A percentile compares a stretch with the other conserved stretches of the same genome.
Evolutionary conservation across 2,888 invertebrate genomes (phyloP).

Genomic region (Dysmachus trigonus): DNA sequence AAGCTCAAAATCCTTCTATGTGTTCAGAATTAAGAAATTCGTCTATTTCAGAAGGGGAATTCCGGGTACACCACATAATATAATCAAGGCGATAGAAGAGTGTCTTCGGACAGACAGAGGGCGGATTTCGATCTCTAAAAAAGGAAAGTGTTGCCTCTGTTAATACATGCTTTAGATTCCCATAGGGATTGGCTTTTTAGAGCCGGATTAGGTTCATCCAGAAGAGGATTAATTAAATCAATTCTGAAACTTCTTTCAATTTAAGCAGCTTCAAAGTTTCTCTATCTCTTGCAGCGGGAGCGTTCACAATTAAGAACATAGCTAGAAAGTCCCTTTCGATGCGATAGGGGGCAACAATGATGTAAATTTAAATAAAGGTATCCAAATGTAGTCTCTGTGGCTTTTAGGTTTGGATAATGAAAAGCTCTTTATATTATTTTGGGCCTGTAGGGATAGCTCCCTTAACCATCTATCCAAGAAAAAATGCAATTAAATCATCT

Average conservation of each 20-base stretch:
- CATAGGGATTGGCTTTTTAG: background rate
- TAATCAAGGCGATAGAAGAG: background rate
- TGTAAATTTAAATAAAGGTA: background rate
- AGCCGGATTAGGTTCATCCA: background rate
- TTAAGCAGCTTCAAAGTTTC: background rate
- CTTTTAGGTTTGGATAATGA: background rate
- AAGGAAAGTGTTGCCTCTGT: background rate
- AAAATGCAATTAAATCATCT: no score
- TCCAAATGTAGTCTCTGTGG: background rate
- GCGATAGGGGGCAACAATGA: background rate
- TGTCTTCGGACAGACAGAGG: background rate
- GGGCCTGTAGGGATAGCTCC: no score
- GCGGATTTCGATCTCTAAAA: background rate
- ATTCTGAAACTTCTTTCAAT: background rate
- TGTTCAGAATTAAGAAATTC: constrained; percentile 20
- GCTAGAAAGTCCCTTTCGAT: background rate
- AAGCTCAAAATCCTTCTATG: background rate
- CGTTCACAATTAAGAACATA: background rate
- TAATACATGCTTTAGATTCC: background rate
- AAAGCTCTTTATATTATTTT: no score
- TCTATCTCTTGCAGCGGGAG: background rate
- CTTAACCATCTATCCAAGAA: no score
- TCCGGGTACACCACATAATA: background rate
- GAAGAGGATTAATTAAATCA: background rate
- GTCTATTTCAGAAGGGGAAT: background rate